Evolutionary conservation across 2,797 vertebrate species (phyloP), one percentile per base, ranked within the genome.

Genomic region (Eospalax fontanierii): DNA sequence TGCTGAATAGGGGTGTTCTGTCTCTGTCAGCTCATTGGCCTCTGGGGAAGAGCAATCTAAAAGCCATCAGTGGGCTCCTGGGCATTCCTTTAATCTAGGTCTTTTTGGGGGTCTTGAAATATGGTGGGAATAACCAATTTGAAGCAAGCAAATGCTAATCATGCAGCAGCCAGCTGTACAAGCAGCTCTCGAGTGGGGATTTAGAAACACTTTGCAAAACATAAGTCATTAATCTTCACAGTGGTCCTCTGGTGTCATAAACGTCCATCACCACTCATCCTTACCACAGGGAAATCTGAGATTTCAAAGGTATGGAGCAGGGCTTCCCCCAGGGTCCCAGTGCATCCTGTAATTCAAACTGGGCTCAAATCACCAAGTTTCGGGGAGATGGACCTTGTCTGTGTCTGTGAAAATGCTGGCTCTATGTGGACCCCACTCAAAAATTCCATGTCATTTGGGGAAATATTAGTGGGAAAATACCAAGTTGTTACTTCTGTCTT

Each of bases 221-320:
- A 5, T 38, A 88, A 94, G 79, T 93, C 96, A 88, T 97, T 96
- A 94, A 96, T 97, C 93, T 95, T 95, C 83, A 70, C 71, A 38
- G 26, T 74, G 71, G 93, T 57, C 61, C 90, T 96, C 68, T 73
- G 90, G 82, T 59, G 33, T 87, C 28, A 50, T 75, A 89, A 81
- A 63, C 90, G 81, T 88, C 92, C 66, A 66, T 93, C 83, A 92
- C 82, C 46, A 87, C 90, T 83, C 94, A 90, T 90, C 65, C 89
- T 87, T 87, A 80, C 89, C 68, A 65, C 35, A 87, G 95, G 93
- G 83, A 94, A 97, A 76, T 87, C 78, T 87, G 76, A 24, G 65
- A 43, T 93, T 95, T 83, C 75, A 92, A 88, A 93, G 74, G 24
- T 68, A 35, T 22, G 8, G 30, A 4, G 14, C 14, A 81, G 78